Base-by-base conservation (phyloP, 30 jellyfish, hydroid and myxozoan genomes). In the Rhopilema esculentum region DNA sequence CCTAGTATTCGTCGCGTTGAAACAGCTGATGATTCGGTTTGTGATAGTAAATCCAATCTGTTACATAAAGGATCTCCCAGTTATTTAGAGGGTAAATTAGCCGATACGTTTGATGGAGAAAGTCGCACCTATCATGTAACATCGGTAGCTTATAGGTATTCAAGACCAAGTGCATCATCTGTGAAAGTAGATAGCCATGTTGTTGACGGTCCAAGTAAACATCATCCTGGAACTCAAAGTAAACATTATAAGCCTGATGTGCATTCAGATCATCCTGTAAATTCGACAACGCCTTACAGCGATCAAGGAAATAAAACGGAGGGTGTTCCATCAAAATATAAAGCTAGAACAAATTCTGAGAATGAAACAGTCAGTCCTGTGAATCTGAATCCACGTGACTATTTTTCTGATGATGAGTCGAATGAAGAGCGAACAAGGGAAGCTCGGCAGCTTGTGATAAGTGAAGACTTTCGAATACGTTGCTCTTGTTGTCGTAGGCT, bases 141-240 rank as follows among this genome's bases (percentile, higher is more conserved):
- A 17, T 74, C 88, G 2, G 94, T 85, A 0, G 94, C 94, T 20
- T 76, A 49, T 23, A 64, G 94, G 40, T 85, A 85, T 84, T n/a
- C 82, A 30, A 85, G 77, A 50, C 77, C 80, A 24, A 71, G 94
- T 1, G 28, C 84, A 9, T 64, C 87, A 0, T 52, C 76, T 0
- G 75, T 30, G 22, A 77, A 17, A 51, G 33, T 49, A 7, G 72
- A 48, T 24, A 20, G 52, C 25, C 26, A 32, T 8, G 48, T 21
- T 16, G 49, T 18, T 63, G 2, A 23, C 2, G 65, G 52, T 25
- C 32, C n/a, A n/a, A n/a, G n/a, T n/a, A n/a, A n/a, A n/a, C n/a
- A n/a, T n/a, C n/a, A n/a, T n/a, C n/a, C n/a, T n/a, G n/a, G n/a
- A n/a, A n/a, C n/a, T n/a, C n/a, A n/a, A 40, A 40, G 57, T 6